Evolutionary conservation across 2,888 invertebrate genomes (phyloP), one percentile per base, ranked within the genome.

Genomic region (Synergus laeviventris): DNA sequence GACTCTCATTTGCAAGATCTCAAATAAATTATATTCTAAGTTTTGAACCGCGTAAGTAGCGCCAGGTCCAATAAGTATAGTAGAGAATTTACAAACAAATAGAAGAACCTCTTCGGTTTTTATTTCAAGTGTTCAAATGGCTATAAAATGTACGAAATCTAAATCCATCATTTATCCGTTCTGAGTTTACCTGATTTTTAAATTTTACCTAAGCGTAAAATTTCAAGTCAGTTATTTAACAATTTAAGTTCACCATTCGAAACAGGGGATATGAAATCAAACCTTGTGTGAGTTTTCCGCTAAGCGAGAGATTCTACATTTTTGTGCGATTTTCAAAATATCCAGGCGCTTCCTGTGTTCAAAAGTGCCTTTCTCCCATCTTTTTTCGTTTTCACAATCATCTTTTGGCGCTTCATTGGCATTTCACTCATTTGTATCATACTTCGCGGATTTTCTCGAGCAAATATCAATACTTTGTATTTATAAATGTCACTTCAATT

Each of bases 231-330:
- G 12, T 49, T 49, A 49, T 49, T 56, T 24, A 12, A 5, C 2
- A 21, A 21, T 14, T 56, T 56, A 4, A 56, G 56, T 56, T 21
- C 12, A 42, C 38, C 9, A 42, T 49, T 70, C 31, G 78, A 78
- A 81, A 77, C 80, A 78, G 75, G 77, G 78, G 56, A 73, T 75
- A 74, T 76, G 77, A 77, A 77, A 78, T 79, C 56, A 61, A 77
- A 61, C 45, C 62, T 74, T 74, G 76, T 74, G 77, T 64, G 70
- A 49, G 31, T 49, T 66, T 49, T 12, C 39, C 42, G 7, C 3
- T 16, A 64, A 21, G 14, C 4, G 64, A 42, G 64, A 64, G 42
- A 42, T 42, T 64, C 38, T 64, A 18, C 21, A 31, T 31, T 18
- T 39, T 42, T 42, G 64, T 18, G 21, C 42, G 62, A 64, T 42